Conservation (phyloP, 2,113 vertebrate genomes). For the Holacanthus passer region DNA sequence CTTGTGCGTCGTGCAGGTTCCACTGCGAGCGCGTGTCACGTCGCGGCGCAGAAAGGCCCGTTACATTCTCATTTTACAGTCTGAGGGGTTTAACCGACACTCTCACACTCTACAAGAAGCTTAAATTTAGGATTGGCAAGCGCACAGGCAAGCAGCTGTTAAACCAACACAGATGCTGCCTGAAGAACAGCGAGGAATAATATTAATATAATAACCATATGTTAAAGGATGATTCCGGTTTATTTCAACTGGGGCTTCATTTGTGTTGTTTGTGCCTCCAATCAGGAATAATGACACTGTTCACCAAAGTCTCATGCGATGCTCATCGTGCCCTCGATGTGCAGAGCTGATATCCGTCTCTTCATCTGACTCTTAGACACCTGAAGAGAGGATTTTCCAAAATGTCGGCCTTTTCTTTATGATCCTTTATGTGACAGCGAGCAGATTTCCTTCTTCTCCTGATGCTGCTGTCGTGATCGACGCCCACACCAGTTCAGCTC, state of each 20-base stretch:
- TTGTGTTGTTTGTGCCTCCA: neutral
- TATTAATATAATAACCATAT: neutral
- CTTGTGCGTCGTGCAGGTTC: constrained; percentile 17
- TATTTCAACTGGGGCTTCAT: neutral
- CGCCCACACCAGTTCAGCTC: neutral
- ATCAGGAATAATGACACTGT: neutral
- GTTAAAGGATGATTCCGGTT: constrained; percentile 6
- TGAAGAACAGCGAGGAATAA: constrained; percentile 23
- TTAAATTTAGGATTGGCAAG: constrained; percentile 21
- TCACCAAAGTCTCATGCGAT: too few relatives aligned
- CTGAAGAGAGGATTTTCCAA: neutral
- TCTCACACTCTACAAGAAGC: constrained; percentile 20
- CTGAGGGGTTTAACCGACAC: constrained; percentile 43
- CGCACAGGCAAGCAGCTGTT: constrained; percentile 10
- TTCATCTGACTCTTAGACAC: too few relatives aligned
- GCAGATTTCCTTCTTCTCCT: neutral
- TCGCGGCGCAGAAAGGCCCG: constrained; percentile 17
- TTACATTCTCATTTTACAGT: constrained; percentile 62
- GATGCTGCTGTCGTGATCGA: neutral
- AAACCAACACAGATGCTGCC: constrained; percentile 13
- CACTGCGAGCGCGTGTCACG: neutral
- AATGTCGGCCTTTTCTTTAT: neutral
- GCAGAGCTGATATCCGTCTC: too few relatives aligned
- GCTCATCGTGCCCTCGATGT: too few relatives aligned
- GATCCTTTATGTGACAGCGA: neutral